These are phyloP conservation scores for Patiria pectinifera DNA, from an alignment of 53 echinoderm and acorn worm species.

Conservation along the genomic window DNA sequence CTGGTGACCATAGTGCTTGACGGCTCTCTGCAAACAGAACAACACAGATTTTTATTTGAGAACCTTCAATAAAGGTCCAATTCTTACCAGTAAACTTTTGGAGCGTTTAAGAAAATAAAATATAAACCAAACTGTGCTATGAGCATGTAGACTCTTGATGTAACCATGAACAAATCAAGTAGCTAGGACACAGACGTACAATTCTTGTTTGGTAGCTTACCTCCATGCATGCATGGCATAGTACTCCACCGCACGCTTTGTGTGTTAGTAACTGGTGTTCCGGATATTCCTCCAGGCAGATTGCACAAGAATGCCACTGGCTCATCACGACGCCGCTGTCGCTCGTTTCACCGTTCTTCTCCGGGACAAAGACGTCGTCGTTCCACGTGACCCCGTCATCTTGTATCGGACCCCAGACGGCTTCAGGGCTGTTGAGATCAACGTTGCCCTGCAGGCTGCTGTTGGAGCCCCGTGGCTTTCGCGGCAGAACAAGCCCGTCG, in stretches of 20 bases:
- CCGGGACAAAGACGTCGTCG: slow-evolving; percentile 53
- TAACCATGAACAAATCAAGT: too few relatives aligned
- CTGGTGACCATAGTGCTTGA: slow-evolving; percentile 91
- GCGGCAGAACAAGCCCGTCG: background rate
- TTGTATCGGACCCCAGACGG: slow-evolving; percentile 64
- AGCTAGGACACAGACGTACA: background rate
- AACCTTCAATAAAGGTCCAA: background rate
- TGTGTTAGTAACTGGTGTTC: slow-evolving; percentile 91
- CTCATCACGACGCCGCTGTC: slow-evolving; percentile 66
- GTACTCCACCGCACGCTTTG: slow-evolving; percentile 78
- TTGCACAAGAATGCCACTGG: slow-evolving; percentile 92
- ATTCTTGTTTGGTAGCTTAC: slow-evolving; percentile 50
- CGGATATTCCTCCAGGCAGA: slow-evolving; percentile 95
- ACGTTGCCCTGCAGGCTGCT: slow-evolving; percentile 70
- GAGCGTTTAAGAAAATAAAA: too few relatives aligned
- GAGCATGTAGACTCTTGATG: too few relatives aligned
- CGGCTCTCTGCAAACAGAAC: slow-evolving; percentile 77
- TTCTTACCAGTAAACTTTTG: too few relatives aligned
- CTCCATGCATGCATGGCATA: slow-evolving; percentile 93
- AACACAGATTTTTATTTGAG: background rate
- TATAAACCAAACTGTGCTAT: too few relatives aligned
- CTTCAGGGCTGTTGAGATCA: slow-evolving; percentile 63
- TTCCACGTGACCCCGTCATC: slow-evolving; percentile 58
- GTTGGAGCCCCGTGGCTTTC: slow-evolving; percentile 35
- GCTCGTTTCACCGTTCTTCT: slow-evolving; percentile 46